Conservation (phyloP, 2,113 vertebrate genomes). For the Eonycteris spelaea region DNA sequence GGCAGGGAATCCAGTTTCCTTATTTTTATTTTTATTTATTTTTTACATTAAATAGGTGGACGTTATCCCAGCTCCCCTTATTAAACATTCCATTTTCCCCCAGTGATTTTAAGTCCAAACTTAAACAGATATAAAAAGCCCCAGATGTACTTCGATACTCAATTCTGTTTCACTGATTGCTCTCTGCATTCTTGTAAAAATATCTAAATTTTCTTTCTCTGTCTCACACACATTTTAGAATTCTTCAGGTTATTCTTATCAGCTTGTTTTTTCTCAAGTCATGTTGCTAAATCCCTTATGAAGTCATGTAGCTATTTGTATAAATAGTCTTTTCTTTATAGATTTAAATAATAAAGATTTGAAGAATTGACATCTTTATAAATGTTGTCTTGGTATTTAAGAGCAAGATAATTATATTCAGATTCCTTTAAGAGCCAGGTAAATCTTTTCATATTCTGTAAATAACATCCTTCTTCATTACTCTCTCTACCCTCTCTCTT, state of each 20-base stretch:
- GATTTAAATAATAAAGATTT: neutral
- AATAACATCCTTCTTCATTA: neutral
- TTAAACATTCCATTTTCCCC: neutral
- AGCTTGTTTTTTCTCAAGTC: constrained; percentile 4
- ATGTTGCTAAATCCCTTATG: neutral
- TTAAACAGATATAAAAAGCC: neutral
- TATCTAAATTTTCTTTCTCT: neutral
- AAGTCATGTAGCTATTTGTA: neutral
- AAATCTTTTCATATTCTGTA: neutral
- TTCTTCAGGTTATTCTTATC: neutral
- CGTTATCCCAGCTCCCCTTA: neutral
- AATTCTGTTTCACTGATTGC: neutral
- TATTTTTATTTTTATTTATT: neutral
- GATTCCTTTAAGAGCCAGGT: neutral
- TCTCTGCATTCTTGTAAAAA: neutral
- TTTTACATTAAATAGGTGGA: neutral
- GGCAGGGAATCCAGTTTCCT: neutral
- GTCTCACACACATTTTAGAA: neutral
- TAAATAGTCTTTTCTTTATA: neutral
- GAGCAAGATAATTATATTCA: neutral
- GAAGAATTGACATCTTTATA: neutral
- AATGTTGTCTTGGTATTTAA: neutral
- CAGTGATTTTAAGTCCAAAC: neutral
- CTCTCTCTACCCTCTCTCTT: neutral
- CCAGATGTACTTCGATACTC: neutral